Percentiles rank a stretch among this genome's conserved stretches.
These are phyloP conservation scores for Melieria omissa DNA, from an alignment of 2,888 invertebrate species.

Conservation along the genomic window DNA sequence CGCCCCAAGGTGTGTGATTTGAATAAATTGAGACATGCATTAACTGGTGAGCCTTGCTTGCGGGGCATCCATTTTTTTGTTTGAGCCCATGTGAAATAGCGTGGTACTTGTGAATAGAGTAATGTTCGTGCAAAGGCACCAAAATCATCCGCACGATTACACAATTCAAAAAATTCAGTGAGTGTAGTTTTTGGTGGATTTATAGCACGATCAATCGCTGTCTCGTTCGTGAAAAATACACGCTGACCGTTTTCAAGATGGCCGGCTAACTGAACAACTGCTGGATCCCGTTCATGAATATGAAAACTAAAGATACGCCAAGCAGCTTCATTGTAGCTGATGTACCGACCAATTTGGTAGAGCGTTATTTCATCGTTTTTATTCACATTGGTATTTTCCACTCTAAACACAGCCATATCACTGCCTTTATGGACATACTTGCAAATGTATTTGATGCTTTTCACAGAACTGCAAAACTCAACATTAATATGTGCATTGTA, in stretches of 20 bases:
- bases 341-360: constrained; percentile 45
- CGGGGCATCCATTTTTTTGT: too few species aligned
- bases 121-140: constrained; percentile 53
- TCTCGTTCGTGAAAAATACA: constrained; percentile 36
- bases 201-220: constrained; percentile 41
- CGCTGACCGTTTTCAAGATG: constrained; percentile 46
- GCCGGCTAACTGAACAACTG: constrained; percentile 49
- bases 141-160: constrained; percentile 34
- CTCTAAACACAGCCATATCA: constrained; percentile 26
- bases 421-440: constrained; percentile 63
- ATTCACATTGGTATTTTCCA: constrained; percentile 29
- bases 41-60: too few species aligned
- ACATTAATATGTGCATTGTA: constrained; percentile 63
- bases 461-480: constrained; percentile 62
- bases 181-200: constrained; percentile 35
- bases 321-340: constrained; percentile 48
- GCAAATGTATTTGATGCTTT: constrained; percentile 63
- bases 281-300: constrained; percentile 54
- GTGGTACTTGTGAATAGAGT: constrained; percentile 57
- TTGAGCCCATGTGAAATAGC: too few species aligned
- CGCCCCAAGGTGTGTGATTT: too few species aligned
- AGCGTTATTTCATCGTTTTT: constrained; percentile 47
- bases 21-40: too few species aligned
- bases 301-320: constrained; percentile 50
- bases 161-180: constrained; percentile 37